Evolutionary conservation across 2,888 invertebrate species (phyloP).

Genomic region (Drosophila kokeensis): DNA sequence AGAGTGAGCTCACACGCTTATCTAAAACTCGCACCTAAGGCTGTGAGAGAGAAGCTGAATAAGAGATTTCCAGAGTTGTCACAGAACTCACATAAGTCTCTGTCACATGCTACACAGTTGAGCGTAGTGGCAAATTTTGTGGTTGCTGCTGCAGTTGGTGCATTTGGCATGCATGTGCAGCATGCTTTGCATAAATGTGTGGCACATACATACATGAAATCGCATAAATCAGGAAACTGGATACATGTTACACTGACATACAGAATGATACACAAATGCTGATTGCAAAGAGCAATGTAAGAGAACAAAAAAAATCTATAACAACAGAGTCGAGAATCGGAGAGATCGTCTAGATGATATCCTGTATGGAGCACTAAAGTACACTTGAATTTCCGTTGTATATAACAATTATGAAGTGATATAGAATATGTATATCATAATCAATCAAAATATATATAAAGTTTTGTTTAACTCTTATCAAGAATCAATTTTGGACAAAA

Average conservation of each 20-base stretch:
- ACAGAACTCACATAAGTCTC: constrained; percentile 53
- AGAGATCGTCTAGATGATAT: not conserved
- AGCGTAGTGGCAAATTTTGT: constrained; percentile 58
- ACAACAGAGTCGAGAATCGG: not conserved
- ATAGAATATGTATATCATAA: not conserved
- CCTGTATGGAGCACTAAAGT: not conserved
- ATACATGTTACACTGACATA: constrained; percentile 45
- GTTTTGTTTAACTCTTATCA: not conserved
- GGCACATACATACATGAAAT: constrained; percentile 66
- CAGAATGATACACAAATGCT: constrained; percentile 49
- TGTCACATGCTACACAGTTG: constrained; percentile 61
- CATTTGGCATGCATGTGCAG: constrained; percentile 30
- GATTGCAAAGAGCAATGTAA: constrained; percentile 40
- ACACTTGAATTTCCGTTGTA: not conserved
- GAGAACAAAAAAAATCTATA: constrained; percentile 9
- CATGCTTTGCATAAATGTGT: constrained; percentile 51
- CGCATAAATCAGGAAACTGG: constrained; percentile 71
- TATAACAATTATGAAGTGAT: not conserved
- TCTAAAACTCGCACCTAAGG: constrained; percentile 32
- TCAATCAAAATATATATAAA: not conserved
- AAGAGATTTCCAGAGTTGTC: constrained; percentile 44
- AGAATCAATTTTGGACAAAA: not conserved
- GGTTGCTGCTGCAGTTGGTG: constrained; percentile 32
- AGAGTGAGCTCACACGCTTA: constrained; percentile 18
- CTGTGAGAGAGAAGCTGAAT: constrained; percentile 27